Conservation (phyloP, 2,113 vertebrate species). For the Macrotis lagotis region DNA sequence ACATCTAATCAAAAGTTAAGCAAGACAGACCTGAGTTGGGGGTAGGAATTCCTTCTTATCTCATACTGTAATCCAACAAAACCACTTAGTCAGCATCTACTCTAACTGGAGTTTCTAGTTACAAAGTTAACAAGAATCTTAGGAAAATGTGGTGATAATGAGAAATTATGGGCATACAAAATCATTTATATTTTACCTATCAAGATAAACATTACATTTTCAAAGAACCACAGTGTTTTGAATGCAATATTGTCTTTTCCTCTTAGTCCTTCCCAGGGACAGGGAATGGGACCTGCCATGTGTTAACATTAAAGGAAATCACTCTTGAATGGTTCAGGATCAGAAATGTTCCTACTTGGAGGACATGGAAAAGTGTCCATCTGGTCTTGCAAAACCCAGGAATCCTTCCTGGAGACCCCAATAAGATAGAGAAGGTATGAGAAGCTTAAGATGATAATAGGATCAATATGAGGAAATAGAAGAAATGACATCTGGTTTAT, state of each 20-base stretch:
- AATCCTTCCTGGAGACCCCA: background rate
- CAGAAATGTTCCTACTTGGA: background rate
- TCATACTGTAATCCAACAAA: conserved; percentile 51
- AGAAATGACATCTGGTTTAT: background rate
- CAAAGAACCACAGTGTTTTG: background rate
- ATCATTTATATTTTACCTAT: background rate
- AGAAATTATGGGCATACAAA: background rate
- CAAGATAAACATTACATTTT: background rate
- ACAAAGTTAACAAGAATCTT: conserved; percentile 50
- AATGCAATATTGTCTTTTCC: background rate
- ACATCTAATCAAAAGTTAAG: conserved; percentile 21
- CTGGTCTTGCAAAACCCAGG: background rate
- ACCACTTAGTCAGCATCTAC: conserved; percentile 33
- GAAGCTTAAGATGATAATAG: background rate
- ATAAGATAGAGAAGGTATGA: too few relatives aligned
- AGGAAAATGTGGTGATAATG: background rate
- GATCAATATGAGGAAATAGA: background rate
- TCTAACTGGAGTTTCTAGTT: conserved; percentile 39
- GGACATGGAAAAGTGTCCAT: background rate
- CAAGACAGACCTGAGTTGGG: conserved; percentile 34
- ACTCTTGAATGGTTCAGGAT: background rate
- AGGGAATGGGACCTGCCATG: too few relatives aligned
- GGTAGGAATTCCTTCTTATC: conserved; percentile 57
- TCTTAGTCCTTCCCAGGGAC: background rate
- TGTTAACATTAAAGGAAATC: background rate